phyloP scores from a whole-genome alignment of 2,797 vertebrate species.

The Ambastaia sidthimunki region DNA sequence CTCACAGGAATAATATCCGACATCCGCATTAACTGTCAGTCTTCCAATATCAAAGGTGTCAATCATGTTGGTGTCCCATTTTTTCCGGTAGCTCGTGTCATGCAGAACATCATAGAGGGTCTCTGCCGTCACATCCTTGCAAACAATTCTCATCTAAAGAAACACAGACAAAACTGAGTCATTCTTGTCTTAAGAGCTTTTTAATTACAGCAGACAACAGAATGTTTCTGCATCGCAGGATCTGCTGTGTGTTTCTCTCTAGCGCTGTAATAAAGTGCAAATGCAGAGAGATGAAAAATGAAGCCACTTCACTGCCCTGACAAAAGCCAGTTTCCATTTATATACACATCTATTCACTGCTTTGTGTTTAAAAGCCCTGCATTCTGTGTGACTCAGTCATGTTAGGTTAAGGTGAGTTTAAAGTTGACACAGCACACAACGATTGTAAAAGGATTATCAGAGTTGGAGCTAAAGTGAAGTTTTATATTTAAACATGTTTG shows the following conservation, averaged over 20 bases:
- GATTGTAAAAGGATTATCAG: not conserved
- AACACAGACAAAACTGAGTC: constrained; percentile 46
- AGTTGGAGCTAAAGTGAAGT: not conserved
- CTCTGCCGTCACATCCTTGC: constrained; percentile 81
- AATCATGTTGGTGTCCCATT: constrained; percentile 88
- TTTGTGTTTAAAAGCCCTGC: constrained; percentile 14
- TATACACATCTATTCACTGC: not conserved
- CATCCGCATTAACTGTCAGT: constrained; percentile 84
- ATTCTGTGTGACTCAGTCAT: not conserved
- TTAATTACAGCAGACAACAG: not conserved
- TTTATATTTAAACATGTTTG: constrained; percentile 24
- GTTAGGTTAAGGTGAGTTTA: constrained; percentile 7
- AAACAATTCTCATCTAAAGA: constrained; percentile 83
- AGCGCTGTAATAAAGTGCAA: not conserved
- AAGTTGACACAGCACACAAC: constrained; percentile 29
- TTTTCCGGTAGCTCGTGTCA: constrained; percentile 83
- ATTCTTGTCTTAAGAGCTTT: constrained; percentile 60
- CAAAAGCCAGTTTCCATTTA: constrained; percentile 17
- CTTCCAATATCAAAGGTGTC: constrained; percentile 86
- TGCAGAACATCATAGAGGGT: constrained; percentile 84
- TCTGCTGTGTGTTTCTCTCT: not conserved
- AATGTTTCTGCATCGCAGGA: not conserved
- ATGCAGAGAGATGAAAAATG: constrained; percentile 23
- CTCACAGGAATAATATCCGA: constrained; percentile 88
- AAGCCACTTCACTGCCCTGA: constrained; percentile 11